Percentiles rank a stretch among this genome's conserved stretches.
phyloP scores from a whole-genome alignment of 2,113 vertebrate genomes.

The Emydura subglobosa region DNA sequence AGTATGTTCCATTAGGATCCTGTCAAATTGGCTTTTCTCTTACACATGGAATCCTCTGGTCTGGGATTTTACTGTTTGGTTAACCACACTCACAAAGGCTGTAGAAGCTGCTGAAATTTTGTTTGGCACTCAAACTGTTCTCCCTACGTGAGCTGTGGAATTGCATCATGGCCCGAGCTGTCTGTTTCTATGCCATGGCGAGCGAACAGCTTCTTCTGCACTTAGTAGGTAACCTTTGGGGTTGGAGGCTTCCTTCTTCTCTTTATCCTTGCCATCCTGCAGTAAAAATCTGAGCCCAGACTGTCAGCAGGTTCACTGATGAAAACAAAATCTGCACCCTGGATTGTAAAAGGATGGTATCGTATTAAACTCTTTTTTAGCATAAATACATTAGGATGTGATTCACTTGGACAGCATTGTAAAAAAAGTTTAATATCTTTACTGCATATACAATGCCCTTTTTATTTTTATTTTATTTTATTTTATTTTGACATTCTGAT shows the following conservation, averaged over 20 bases:
- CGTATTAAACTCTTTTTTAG: neutral
- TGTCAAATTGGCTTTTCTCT: too few species aligned
- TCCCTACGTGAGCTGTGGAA: too few species aligned
- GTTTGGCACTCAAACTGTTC: too few species aligned
- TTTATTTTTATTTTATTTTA: slow-evolving; percentile 2
- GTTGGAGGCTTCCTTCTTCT: neutral
- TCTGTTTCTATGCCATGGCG: too few species aligned
- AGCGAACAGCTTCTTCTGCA: neutral
- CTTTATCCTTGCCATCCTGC: neutral
- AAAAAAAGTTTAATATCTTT: neutral
- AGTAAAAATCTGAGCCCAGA: accelerated
- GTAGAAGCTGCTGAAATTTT: too few species aligned
- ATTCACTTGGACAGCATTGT: neutral
- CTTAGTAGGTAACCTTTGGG: neutral
- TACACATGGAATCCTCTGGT: too few species aligned
- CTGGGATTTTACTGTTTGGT: too few species aligned
- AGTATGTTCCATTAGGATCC: too few species aligned
- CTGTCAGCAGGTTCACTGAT: neutral
- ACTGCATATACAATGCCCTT: neutral
- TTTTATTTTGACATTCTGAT: slow-evolving; percentile 8
- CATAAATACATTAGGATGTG: neutral
- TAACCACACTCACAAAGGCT: too few species aligned
- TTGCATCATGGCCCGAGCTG: too few species aligned
- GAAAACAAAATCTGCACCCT: neutral
- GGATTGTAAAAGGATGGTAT: neutral